These are phyloP conservation scores for Goniozus legneri DNA, from an alignment of 1,140 invertebrate species.

Conservation along the genomic window DNA sequence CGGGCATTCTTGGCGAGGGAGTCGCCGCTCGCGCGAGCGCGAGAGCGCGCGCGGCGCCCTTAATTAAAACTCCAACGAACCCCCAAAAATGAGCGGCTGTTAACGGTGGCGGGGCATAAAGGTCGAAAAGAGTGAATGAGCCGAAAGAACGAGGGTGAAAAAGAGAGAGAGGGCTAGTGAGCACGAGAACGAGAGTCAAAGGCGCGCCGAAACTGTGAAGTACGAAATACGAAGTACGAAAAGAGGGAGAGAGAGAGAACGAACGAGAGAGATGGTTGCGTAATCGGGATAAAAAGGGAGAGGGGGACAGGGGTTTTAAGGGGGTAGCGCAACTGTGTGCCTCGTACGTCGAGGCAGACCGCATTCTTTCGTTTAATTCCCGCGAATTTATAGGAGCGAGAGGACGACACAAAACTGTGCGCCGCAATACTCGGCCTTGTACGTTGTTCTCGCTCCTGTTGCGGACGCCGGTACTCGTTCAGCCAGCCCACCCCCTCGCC, in stretches of 20 bases:
- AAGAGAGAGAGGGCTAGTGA: constrained; percentile 7
- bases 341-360: constrained; percentile 51
- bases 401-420: constrained; percentile 38
- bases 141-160: constrained; percentile 12
- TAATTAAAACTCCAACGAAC: constrained; percentile 58
- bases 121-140: not conserved
- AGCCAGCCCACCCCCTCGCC: too few relatives aligned
- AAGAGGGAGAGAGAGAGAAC: constrained; percentile 10
- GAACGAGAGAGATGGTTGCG: too few relatives aligned
- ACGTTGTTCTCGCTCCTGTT: too few relatives aligned
- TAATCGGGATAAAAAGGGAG: too few relatives aligned
- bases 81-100: constrained; percentile 38
- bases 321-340: not conserved
- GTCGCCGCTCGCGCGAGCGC: constrained; percentile 49
- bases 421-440: constrained; percentile 27
- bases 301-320: constrained; percentile 37
- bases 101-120: constrained; percentile 3
- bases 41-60: constrained; percentile 52
- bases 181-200: constrained; percentile 16
- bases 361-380: constrained; percentile 57
- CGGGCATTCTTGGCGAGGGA: constrained; percentile 50
- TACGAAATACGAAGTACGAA: not conserved
- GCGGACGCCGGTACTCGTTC: too few relatives aligned
- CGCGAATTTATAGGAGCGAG: constrained; percentile 53
- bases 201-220: not conserved